phyloP scores from a whole-genome alignment of 2,888 invertebrate species.

The Platypus cylindrus region DNA sequence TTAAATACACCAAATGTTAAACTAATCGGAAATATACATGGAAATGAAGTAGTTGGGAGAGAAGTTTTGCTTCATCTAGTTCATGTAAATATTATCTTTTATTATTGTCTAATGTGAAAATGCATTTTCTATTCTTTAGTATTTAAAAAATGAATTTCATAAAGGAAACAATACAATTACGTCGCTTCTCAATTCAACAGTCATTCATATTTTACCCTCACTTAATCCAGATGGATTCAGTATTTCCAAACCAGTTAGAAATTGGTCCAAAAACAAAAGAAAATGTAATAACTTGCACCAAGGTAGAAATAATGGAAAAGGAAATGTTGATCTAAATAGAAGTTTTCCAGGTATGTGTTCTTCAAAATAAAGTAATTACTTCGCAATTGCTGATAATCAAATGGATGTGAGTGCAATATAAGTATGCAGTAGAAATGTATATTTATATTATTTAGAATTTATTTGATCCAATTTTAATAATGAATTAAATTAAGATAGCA shows the following conservation, averaged over 20 bases:
- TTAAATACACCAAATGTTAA: constrained; percentile 52
- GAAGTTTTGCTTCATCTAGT: constrained; percentile 50
- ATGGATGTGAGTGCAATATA: too few species aligned
- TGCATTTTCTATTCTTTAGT: constrained; percentile 24
- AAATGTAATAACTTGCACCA: constrained; percentile 10
- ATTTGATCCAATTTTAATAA: too few species aligned
- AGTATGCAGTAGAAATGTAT: too few species aligned
- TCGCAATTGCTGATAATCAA: too few species aligned
- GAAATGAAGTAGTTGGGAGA: constrained; percentile 54
- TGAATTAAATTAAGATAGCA: too few species aligned
- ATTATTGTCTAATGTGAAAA: background rate
- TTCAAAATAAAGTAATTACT: too few species aligned
- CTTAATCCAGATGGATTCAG: constrained; percentile 67
- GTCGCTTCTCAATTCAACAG: constrained; percentile 51
- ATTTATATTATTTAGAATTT: too few species aligned
- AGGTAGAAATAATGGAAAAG: constrained; percentile 26
- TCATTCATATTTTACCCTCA: constrained; percentile 58
- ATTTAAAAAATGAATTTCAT: constrained; percentile 36
- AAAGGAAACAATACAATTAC: constrained; percentile 35
- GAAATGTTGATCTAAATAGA: constrained; percentile 39
- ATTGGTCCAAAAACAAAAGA: constrained; percentile 21
- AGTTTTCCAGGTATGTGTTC: constrained; percentile 48
- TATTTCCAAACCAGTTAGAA: constrained; percentile 9
- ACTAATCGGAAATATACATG: constrained; percentile 63
- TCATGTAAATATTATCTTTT: constrained; percentile 26